Evolutionary conservation across 2,888 invertebrate genomes (phyloP), one percentile per base, ranked within the genome.

Genomic region (Caradrina clavipalpis): DNA sequence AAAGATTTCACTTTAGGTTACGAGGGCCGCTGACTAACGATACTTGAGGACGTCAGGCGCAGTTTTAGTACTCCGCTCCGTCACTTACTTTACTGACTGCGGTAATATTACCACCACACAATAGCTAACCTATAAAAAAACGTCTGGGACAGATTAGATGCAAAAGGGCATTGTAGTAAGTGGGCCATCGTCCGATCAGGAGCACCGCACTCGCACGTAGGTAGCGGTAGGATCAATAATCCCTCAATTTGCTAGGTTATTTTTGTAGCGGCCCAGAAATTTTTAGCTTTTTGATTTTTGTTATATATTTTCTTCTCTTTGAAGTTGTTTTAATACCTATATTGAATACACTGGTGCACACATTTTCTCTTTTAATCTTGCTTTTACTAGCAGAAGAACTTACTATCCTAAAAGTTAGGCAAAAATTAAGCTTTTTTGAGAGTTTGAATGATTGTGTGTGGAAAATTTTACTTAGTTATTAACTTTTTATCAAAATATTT

Each of bases 1-100:
- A n/a, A 65, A 73, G 73, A 57, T 73, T 72, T 73, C n/a, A 47
- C 57, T 71, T 57, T 65, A 39, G 73, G 57, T 73, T 53, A 42
- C 49, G 51, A 53, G 22, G 47, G 57, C 17, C 47, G 19, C 53
- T 73, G 51, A 49, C 26, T 54, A 53, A 65, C 39, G 57, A 49
- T 47, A 53, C 53, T 72, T 22, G 39, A 53, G 26, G 31, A 73
- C n/a, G 39, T 53, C 39, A 56, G 53, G 31, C 50, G 26, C 19
- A 54, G 45, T 53, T 64, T 21, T 39, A 53, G 26, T 15, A 39
- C 21, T 72, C 3, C 50, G 26, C 26, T 8, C 11, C 22, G 45
- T 35, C 45, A 47, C 19, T 50, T 35, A 71, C n/a, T 55, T 17
- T 63, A 11, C 15, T 53, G 47, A n/a, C 50, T 0, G 47, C n/a